These are phyloP conservation scores for Leptosomus discolor DNA, from an alignment of 2,113 vertebrate genomes.

Conservation along the genomic window DNA sequence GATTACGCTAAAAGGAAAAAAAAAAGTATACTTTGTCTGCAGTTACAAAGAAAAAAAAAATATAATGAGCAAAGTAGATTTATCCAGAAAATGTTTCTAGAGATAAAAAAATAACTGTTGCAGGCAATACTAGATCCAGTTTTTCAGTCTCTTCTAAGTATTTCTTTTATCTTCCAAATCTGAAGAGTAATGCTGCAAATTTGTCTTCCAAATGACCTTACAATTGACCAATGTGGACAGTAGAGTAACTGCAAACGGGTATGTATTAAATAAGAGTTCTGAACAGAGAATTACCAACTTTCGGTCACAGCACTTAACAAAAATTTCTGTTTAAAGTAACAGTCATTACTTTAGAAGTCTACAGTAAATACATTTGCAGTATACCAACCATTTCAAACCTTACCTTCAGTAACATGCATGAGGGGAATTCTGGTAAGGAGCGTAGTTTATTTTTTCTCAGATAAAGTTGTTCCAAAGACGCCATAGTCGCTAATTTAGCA, in stretches of 20 bases:
- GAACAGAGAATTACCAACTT: not conserved
- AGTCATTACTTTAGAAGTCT: not conserved
- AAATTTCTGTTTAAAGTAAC: not conserved
- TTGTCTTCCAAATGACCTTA: not conserved
- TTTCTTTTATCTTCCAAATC: not conserved
- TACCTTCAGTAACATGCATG: constrained; percentile 85
- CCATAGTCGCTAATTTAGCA: constrained; percentile 80
- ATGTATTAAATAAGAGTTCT: not conserved
- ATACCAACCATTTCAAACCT: not conserved
- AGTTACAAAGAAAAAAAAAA: not conserved
- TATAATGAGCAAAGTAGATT: not conserved
- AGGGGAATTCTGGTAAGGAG: constrained; percentile 80
- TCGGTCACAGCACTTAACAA: not conserved
- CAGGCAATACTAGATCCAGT: not conserved
- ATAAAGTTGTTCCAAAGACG: constrained; percentile 88
- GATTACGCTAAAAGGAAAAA: not conserved
- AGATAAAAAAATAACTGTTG: not conserved
- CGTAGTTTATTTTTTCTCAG: constrained; percentile 88
- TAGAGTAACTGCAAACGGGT: not conserved
- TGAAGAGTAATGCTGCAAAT: not conserved
- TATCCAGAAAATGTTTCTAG: not conserved
- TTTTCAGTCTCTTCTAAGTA: not conserved
- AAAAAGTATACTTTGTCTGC: not conserved
- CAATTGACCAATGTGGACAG: not conserved
- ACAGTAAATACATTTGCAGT: not conserved